Conservation (phyloP, 2,113 vertebrate genomes). For the Perca schrenkii region DNA sequence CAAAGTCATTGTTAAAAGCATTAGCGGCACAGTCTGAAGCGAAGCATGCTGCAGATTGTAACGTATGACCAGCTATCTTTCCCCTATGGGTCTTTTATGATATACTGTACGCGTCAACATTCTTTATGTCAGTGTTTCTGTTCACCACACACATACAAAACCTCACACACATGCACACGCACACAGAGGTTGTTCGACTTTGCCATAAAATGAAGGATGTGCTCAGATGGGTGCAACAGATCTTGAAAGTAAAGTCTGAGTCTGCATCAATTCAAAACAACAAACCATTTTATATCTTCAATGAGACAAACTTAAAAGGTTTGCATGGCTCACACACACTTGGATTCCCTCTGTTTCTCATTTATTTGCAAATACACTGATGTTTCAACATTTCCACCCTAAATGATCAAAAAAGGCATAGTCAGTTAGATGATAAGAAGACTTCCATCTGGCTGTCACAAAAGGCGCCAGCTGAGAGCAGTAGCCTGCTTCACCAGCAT, state of each 20-base stretch:
- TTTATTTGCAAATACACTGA: conserved; percentile 69
- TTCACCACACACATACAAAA: conserved; percentile 26
- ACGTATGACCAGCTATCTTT: conserved; percentile 55
- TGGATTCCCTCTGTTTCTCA: conserved; percentile 47
- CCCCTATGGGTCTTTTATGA: conserved; percentile 47
- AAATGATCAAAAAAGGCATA: conserved; percentile 43
- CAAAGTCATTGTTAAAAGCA: conserved; percentile 68
- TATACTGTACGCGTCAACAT: conserved; percentile 37
- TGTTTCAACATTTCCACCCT: conserved; percentile 44
- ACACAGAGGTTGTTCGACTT: neutral
- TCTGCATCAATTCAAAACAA: conserved; percentile 22
- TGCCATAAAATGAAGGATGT: conserved; percentile 21
- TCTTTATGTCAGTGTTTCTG: conserved; percentile 16
- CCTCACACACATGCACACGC: neutral
- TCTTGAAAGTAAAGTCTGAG: conserved; percentile 13
- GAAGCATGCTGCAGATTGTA: conserved; percentile 53
- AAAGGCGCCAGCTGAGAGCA: conserved; percentile 55
- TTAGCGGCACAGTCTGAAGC: conserved; percentile 40
- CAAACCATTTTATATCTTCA: conserved; percentile 13
- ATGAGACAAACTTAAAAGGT: conserved; percentile 28
- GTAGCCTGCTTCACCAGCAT: conserved; percentile 49
- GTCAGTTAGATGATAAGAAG: conserved; percentile 52
- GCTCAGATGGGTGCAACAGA: neutral
- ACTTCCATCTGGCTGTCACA: conserved; percentile 60
- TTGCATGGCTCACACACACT: neutral